A percentile compares a stretch with the other conserved stretches of the same genome.
Conservation (phyloP, 2,113 vertebrate genomes). For the Thamnophis sirtalis region DNA sequence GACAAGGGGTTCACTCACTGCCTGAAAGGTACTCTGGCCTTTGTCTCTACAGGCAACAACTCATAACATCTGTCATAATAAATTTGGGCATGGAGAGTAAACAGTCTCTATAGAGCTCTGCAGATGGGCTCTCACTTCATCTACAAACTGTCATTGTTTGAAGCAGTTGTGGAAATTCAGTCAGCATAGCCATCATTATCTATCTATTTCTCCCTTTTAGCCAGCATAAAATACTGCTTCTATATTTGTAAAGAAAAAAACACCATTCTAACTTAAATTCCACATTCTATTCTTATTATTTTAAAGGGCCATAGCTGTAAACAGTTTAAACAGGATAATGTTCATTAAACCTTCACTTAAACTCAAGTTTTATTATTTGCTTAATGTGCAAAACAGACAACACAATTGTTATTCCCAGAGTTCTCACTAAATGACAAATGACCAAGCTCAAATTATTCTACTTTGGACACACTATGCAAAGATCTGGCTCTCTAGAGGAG, state of each 20-base stretch:
- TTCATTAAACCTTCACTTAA: conserved; percentile 75
- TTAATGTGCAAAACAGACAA: conserved; percentile 3
- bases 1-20: conserved; percentile 38
- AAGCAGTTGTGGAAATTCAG: conserved; percentile 29
- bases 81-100: neutral
- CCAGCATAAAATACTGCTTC: conserved; percentile 50
- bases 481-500: neutral
- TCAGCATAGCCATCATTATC: conserved; percentile 38
- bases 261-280: conserved; percentile 53
- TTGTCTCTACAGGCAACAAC: conserved; percentile 1
- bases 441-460: neutral
- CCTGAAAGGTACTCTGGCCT: conserved; percentile 31
- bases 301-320: conserved; percentile 62
- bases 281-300: conserved; percentile 40
- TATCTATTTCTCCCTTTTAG: conserved; percentile 52
- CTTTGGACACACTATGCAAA: neutral
- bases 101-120: conserved; percentile 22
- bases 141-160: conserved; percentile 39
- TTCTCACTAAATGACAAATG: neutral
- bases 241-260: conserved; percentile 44
- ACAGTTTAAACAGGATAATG: conserved; percentile 59
- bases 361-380: conserved; percentile 3
- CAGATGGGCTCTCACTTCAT: conserved; percentile 21
- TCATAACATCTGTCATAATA: conserved; percentile 49
- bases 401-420: conserved; percentile 23